A percentile compares a stretch with the other conserved stretches of the same genome.
These are phyloP conservation scores for Acromyrmex heyeri DNA, from an alignment of 1,140 invertebrate species.

Conservation along the genomic window DNA sequence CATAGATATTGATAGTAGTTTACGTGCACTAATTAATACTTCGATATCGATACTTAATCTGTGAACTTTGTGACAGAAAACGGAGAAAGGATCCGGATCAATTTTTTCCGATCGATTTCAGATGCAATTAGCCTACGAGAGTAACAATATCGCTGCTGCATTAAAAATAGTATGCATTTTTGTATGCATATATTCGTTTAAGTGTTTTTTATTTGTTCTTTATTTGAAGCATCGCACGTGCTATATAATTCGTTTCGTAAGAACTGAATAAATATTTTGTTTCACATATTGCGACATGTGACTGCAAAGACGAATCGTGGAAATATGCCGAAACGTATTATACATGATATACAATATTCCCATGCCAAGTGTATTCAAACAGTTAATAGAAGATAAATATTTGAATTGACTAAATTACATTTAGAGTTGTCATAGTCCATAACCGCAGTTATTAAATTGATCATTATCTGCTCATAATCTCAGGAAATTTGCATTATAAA, in stretches of 20 bases:
- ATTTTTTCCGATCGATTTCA: conserved; percentile 31
- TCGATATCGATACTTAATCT: conserved; percentile 1
- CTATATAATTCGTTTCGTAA: neutral
- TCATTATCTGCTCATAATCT: neutral
- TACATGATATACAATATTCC: neutral
- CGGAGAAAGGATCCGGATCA: neutral
- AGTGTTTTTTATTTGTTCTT: conserved; percentile 22
- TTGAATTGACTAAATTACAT: neutral
- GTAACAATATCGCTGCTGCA: neutral
- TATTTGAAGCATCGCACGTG: neutral
- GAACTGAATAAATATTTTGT: conserved; percentile 9
- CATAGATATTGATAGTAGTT: neutral
- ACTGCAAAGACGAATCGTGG: neutral
- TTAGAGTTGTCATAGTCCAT: neutral
- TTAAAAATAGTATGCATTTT: neutral
- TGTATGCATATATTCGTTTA: neutral
- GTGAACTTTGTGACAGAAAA: conserved; percentile 6
- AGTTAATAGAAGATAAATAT: neutral
- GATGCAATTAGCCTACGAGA: neutral
- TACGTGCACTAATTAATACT: conserved; percentile 11
- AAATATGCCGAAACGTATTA: neutral
- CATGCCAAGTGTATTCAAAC: neutral
- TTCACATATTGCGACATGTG: neutral
- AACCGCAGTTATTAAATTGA: neutral
- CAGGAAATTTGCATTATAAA: neutral